Evolutionary conservation across 1,140 invertebrate species (phyloP), one percentile per base, ranked within the genome.

Genomic region (Dolichoris vasculosae): DNA sequence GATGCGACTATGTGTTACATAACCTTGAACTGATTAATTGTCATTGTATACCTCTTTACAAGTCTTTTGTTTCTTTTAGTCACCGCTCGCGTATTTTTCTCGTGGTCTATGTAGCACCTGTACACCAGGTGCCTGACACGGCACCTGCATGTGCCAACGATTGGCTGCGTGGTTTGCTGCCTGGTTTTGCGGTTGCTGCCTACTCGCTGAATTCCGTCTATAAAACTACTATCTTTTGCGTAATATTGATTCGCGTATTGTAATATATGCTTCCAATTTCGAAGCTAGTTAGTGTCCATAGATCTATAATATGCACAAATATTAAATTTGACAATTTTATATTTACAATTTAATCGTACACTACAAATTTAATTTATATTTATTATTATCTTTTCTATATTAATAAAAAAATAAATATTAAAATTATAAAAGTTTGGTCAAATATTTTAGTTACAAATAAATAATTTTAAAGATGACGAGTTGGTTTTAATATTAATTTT

Each of bases 121-220:
- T 82, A 55, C 73, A 87, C 88, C 88, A 89, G 89, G 88, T 91
- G 90, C 55, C 48, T 77, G 13, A 9, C 26, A 85, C 86, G n/a
- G 84, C 89, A 89, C 87, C 89, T 90, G 89, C 90, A 85, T 85
- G 85, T 35, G 43, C 15, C 46, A 32, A 64, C 76, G 64, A 83
- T 83, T 73, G 67, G 82, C 82, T 83, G 82, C 73, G 20, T 26
- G 48, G 9, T 40, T 73, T n/a, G 82, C 82, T 83, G 82, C 73
- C 8, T 26, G 48, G 9, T 40, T 73, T n/a, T 82, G 80, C 30
- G 48, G 46, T 46, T 17, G 30, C 30, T 40, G 23, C n/a, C n/a
- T 43, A 40, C 30, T 9, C 6, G 15, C 23, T 8, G 67, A 0
- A 40, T 71, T 71, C 40, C 23, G 23, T 9, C 23, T 59, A 26